Conservation (phyloP, 1,140 invertebrate genomes). For the Drosophila fuyamai region DNA sequence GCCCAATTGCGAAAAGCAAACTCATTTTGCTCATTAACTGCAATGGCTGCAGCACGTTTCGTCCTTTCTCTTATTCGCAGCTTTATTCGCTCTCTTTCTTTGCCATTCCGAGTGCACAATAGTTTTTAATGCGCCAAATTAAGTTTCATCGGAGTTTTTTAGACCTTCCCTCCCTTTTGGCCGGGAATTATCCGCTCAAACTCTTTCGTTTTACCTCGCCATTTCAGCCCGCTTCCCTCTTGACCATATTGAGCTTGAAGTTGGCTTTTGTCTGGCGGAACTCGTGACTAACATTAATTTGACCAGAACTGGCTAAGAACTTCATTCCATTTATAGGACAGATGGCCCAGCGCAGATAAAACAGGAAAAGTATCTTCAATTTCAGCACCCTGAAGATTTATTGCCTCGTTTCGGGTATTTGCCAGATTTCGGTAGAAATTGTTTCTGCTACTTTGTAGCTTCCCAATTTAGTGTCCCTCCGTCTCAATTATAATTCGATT, state of each 20-base stretch:
- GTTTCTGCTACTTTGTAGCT: slow-evolving; percentile 28
- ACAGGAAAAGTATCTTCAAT: slow-evolving; percentile 67
- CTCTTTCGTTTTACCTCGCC: slow-evolving; percentile 33
- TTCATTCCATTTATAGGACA: slow-evolving; percentile 56
- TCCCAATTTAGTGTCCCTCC: slow-evolving; percentile 1
- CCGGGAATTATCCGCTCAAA: slow-evolving; percentile 59
- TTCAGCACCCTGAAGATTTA: slow-evolving; percentile 64
- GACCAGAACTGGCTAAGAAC: slow-evolving; percentile 65
- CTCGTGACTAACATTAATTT: slow-evolving; percentile 81
- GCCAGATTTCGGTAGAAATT: slow-evolving; percentile 49
- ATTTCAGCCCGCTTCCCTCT: slow-evolving; percentile 9
- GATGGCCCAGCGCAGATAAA: slow-evolving; percentile 63
- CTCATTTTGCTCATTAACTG: slow-evolving; percentile 63
- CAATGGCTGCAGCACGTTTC: slow-evolving; percentile 59
- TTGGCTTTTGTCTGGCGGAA: slow-evolving; percentile 56
- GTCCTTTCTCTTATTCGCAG: slow-evolving; percentile 24
- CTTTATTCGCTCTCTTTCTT: slow-evolving; percentile 3
- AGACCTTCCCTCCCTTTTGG: slow-evolving; percentile 6
- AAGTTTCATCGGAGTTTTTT: slow-evolving; percentile 56
- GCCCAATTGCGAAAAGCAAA: slow-evolving; percentile 39
- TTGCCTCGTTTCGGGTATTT: slow-evolving; percentile 70
- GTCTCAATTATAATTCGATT: slow-evolving; percentile 60
- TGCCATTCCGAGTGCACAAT: slow-evolving; percentile 51
- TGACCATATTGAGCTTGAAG: slow-evolving; percentile 73
- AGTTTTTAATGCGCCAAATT: slow-evolving; percentile 79